Evolutionary conservation across 1,140 invertebrate genomes (phyloP).

Genomic region (Atta texana): DNA sequence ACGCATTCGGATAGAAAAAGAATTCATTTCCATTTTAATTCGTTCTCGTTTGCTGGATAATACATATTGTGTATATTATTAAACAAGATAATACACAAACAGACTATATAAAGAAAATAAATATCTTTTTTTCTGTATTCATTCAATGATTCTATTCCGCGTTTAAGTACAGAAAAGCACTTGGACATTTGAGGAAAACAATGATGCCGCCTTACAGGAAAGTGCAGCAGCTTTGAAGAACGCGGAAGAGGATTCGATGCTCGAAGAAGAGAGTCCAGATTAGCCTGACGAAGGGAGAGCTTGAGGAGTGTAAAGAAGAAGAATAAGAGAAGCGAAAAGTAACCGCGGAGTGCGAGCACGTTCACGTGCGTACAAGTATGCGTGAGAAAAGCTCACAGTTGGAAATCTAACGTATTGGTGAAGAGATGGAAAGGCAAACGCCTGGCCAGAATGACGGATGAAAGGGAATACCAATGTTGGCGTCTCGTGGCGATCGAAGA

Average conservation of each 20-base stretch:
- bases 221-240: slow-evolving; percentile 62
- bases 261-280: slow-evolving; percentile 53
- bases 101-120: neutral
- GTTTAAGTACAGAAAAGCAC: neutral
- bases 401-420: slow-evolving; percentile 45
- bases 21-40: no score
- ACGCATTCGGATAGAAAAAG: no score
- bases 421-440: slow-evolving; percentile 46
- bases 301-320: slow-evolving; percentile 19
- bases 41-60: no score
- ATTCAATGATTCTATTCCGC: neutral
- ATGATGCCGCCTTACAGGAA: neutral
- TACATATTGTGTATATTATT: neutral
- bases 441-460: slow-evolving; percentile 66
- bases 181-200: slow-evolving; percentile 5
- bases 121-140: neutral
- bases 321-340: slow-evolving; percentile 37
- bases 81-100: neutral
- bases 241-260: slow-evolving; percentile 67
- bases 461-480: slow-evolving; percentile 49
- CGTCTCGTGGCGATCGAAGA: slow-evolving; percentile 63
- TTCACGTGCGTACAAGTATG: slow-evolving; percentile 53
- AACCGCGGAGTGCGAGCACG: slow-evolving; percentile 49
- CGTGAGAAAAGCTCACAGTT: slow-evolving; percentile 64
- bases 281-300: slow-evolving; percentile 39